phyloP scores from a whole-genome alignment of 1,140 invertebrate genomes.

The Macrotrachela quadricornifera region DNA sequence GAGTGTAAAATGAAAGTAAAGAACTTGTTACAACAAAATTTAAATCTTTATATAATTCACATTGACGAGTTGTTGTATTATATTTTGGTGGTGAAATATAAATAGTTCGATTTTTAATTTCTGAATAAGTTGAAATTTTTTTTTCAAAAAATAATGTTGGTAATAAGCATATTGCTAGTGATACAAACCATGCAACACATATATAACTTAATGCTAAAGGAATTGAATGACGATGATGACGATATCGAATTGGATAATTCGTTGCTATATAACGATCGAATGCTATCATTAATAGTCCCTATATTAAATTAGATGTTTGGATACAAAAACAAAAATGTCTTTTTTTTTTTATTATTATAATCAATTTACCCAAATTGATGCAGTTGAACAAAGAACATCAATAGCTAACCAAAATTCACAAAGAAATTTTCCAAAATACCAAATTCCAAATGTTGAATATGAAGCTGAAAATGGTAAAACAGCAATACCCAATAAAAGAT shows the following conservation, averaged over 20 bases:
- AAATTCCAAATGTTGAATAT: slow-evolving; percentile 13
- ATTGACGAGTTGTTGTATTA: too few relatives aligned
- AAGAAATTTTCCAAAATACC: slow-evolving; percentile 22
- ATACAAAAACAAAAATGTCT: too few relatives aligned
- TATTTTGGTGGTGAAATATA: too few relatives aligned
- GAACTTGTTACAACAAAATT: slow-evolving; percentile 63
- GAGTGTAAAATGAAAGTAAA: slow-evolving; percentile 79
- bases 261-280: slow-evolving; percentile 30
- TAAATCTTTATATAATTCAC: too few relatives aligned
- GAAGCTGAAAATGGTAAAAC: slow-evolving; percentile 25
- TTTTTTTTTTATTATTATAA: too few relatives aligned
- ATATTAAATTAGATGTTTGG: too few relatives aligned
- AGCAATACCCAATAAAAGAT: slow-evolving; percentile 25
- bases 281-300: slow-evolving; percentile 24
- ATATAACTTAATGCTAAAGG: slow-evolving; percentile 23
- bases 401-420: slow-evolving; percentile 13
- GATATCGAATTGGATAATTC: slow-evolving; percentile 29
- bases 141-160: too few relatives aligned
- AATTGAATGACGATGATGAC: slow-evolving; percentile 18
- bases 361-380: slow-evolving; percentile 26
- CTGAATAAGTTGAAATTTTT: too few relatives aligned
- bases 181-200: slow-evolving; percentile 28
- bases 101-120: too few relatives aligned
- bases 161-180: neutral
- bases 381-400: slow-evolving; percentile 31